Evolutionary conservation across 2,797 vertebrate genomes (phyloP), one percentile per base, ranked within the genome.

Genomic region (Vultur gryphus): DNA sequence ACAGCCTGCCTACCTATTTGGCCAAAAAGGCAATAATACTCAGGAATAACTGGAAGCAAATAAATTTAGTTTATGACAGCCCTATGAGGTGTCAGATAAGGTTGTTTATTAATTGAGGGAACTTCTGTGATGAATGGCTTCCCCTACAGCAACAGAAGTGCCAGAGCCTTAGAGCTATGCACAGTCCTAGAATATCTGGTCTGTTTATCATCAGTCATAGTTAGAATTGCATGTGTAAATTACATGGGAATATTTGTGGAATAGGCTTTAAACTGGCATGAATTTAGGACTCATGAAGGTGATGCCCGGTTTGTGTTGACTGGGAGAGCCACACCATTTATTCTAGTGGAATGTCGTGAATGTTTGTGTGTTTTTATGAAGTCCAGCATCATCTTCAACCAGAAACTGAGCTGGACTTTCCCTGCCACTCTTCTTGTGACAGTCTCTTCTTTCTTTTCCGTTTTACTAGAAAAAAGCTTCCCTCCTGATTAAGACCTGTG

Each of bases 401-500:
- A 73, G 76, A 65, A 92, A 80, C 39, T 12, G 37, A 71, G 13
- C 19, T 66, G 41, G 6, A 52, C 19, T 87, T 84, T 46, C 23
- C 23, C 37, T 57, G 39, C 25, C 35, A 29, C 11, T 2, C 14
- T 51, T 78, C 59, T 82, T 90, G 26, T 52, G n/a, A 71, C n/a
- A 64, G 29, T 39, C 2, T 66, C 6, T 28, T 58, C 16, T 26
- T 16, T 24, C 19, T 35, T n/a, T 7, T 14, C n/a, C 87, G 2
- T 92, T 95, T 95, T 94, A 57, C 76, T 85, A 99, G 93, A 97
- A 57, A 73, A 97, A 97, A 57, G 96, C 96, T 89, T 87, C 94
- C 96, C 69, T 99, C 98, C 79, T 98, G 46, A 97, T 98, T 31
- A 98, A 99, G 96, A 97, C 98, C 43, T 88, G 98, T 44, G 98